phyloP scores from a whole-genome alignment of 1,140 invertebrate species.

The Drosophila pruinosa region DNA sequence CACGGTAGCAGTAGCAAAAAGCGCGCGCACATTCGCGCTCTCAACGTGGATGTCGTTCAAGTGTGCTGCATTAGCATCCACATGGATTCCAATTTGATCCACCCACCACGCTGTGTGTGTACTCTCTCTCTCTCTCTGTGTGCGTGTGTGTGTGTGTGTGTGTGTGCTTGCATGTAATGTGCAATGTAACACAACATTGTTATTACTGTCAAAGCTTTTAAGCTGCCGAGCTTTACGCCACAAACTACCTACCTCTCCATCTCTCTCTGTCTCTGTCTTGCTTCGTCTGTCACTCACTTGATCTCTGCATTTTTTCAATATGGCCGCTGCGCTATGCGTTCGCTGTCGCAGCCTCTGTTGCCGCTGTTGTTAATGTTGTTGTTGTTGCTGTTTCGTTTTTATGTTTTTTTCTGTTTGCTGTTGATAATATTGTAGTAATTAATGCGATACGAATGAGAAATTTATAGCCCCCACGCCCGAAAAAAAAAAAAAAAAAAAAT shows the following conservation, averaged over 20 bases:
- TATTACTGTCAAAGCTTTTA: constrained; percentile 29
- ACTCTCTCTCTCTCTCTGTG: background rate
- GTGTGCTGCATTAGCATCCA: constrained; percentile 7
- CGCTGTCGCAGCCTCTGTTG: constrained; percentile 22
- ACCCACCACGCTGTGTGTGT: constrained; percentile 13
- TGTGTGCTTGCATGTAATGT: constrained; percentile 12
- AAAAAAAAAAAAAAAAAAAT: constrained; percentile 18
- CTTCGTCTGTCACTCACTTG: constrained; percentile 13
- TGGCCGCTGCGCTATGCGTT: constrained; percentile 58
- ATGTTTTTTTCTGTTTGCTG: constrained; percentile 34
- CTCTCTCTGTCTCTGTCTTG: background rate
- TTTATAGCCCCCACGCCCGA: constrained; percentile 77
- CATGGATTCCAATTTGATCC: background rate
- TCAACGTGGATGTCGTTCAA: constrained; percentile 40
- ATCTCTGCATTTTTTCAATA: constrained; percentile 57
- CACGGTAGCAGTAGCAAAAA: constrained; percentile 45
- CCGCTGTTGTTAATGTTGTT: constrained; percentile 20
- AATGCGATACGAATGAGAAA: constrained; percentile 80
- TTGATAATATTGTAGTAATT: constrained; percentile 80
- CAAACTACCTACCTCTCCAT: background rate
- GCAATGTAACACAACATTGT: constrained; percentile 48
- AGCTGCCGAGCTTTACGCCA: constrained; percentile 8
- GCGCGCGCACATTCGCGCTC: too few species aligned
- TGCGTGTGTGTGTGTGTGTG: background rate
- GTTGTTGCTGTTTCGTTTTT: constrained; percentile 28